Base-by-base conservation (phyloP, 2,888 invertebrate genomes). In the Nematopogon swammerdamellus region DNA sequence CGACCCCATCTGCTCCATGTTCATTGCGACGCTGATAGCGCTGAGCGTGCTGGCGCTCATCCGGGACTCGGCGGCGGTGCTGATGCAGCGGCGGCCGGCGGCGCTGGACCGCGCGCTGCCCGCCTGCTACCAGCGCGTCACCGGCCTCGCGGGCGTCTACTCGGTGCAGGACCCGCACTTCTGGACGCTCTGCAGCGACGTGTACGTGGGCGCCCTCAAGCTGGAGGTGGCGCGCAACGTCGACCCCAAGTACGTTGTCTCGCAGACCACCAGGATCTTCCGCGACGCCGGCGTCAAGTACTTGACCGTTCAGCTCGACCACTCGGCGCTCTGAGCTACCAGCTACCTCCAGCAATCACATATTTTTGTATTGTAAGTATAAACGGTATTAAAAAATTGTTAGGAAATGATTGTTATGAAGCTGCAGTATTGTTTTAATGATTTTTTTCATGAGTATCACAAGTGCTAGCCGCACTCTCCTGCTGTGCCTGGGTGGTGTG, bases 121-220 rank as follows among this genome's bases (percentile, higher is more conserved):
- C 0, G 91, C 91, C 61, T 90, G 95, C 63, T 97, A 91, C 70
- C 91, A 94, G 62, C 89, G 92, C 61, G 90, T 94, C 58, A 91
- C 91, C 46, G 90, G 95, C 54, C 71, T 97, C 50, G 92, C 95
- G 10, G 97, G 97, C 3, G 97, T 97, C 17, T 93, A 95, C 66
- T 92, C 95, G 52, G 94, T 97, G 11, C 96, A 97, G 63, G 97
- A 98, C 61, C 96, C 96, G 2, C 97, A 97, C 67, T 97, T 98
- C 73, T 98, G 97, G 97, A 98, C 97, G 14, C 81, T 98, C 53
- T 97, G 97, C 69, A 95, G 94, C 65, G 95, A 96, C 59, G 87
- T 92, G 51, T 95, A 89, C 67, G 89, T 97, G 1, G 97, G 97
- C 56, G 92, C 92, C 56, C 75, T 98, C 49, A 98, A 97, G 75